Percentiles rank a stretch among this genome's conserved stretches.
phyloP scores from a whole-genome alignment of 2,888 invertebrate genomes.

The Limnephilus rhombicus region DNA sequence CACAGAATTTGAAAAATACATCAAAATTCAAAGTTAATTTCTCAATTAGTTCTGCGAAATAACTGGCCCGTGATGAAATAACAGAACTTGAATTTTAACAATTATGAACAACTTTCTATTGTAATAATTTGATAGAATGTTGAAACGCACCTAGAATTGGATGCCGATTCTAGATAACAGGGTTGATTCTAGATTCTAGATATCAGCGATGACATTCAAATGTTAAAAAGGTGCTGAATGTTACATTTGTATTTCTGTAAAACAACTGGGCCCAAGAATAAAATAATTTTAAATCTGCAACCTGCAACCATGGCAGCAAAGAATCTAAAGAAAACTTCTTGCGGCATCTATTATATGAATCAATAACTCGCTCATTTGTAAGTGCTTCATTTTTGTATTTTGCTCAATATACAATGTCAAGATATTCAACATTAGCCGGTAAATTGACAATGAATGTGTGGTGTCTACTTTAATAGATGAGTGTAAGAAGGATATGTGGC shows the following conservation, averaged over 20 bases:
- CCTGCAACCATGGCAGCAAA: background rate
- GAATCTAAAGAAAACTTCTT: conserved; percentile 12
- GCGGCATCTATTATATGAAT: conserved; percentile 29
- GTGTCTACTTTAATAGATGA: conserved; percentile 37
- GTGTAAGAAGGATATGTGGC: conserved; percentile 54
- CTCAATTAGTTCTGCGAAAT: too few species aligned
- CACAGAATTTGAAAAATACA: too few species aligned
- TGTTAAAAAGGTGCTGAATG: too few species aligned
- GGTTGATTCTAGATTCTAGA: too few species aligned
- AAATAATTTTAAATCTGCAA: conserved; percentile 25
- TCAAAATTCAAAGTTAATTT: too few species aligned
- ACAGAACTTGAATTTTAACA: too few species aligned
- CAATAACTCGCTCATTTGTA: conserved; percentile 40
- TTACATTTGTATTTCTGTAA: background rate
- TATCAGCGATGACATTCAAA: too few species aligned
- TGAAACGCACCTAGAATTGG: too few species aligned
- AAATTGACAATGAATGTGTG: conserved; percentile 36
- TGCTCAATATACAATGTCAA: conserved; percentile 62
- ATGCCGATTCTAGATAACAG: too few species aligned
- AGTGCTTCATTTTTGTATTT: conserved; percentile 61
- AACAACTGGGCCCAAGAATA: background rate
- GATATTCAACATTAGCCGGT: conserved; percentile 18
- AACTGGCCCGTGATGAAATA: too few species aligned
- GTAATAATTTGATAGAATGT: too few species aligned
- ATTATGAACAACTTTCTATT: too few species aligned